Percentiles rank a stretch among this genome's conserved stretches.
phyloP scores from a whole-genome alignment of 2,888 invertebrate genomes.

The Geophilus truncorum region DNA sequence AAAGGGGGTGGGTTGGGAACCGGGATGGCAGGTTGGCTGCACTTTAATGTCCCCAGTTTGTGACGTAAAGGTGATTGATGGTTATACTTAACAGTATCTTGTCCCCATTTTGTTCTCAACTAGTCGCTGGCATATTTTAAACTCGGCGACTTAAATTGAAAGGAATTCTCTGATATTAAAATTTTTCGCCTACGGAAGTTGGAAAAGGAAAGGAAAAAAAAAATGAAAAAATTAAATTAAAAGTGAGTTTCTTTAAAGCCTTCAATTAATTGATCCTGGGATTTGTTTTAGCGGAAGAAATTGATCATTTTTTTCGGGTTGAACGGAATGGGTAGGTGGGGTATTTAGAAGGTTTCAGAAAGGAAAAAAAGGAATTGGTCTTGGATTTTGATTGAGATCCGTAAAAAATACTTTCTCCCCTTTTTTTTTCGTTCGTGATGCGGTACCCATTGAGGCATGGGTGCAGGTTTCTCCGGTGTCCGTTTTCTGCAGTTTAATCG shows the following conservation, averaged over 20 bases:
- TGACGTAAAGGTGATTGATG: slow-evolving; percentile 1
- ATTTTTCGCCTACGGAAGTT: too few relatives aligned
- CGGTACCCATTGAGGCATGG: slow-evolving; percentile 7
- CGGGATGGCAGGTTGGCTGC: background rate
- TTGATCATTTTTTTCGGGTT: background rate
- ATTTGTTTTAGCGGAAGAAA: background rate
- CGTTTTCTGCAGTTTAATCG: slow-evolving; percentile 18
- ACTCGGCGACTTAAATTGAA: background rate
- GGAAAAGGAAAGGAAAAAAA: background rate
- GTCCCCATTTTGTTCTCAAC: slow-evolving; percentile 12
- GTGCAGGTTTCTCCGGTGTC: slow-evolving; percentile 12
- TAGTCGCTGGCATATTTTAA: background rate
- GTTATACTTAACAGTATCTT: slow-evolving; percentile 17
- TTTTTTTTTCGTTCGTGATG: too few relatives aligned
- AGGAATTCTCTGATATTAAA: background rate
- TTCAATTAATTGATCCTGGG: slow-evolving; percentile 1
- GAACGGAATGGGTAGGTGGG: too few relatives aligned
- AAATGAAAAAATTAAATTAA: background rate
- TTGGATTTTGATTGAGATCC: slow-evolving; percentile 25
- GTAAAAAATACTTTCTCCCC: background rate
- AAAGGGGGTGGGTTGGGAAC: background rate
- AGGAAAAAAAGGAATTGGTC: background rate
- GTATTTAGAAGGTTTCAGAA: too few relatives aligned
- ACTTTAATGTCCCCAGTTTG: slow-evolving; percentile 5
- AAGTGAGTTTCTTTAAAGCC: background rate